Evolutionary conservation across 2,888 invertebrate species (phyloP), one percentile per base, ranked within the genome.

Genomic region (Asteroscopus sphinx): DNA sequence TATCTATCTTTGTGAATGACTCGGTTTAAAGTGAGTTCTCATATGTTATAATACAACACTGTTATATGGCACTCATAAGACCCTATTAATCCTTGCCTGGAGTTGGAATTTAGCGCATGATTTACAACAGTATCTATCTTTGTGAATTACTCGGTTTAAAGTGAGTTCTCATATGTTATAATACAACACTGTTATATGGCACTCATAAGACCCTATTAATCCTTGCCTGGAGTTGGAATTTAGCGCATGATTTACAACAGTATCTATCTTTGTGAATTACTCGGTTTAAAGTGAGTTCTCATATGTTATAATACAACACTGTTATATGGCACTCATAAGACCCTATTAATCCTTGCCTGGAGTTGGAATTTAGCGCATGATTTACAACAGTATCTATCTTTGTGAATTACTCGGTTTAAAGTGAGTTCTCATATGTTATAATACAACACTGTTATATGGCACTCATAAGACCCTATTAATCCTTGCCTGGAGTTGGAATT

Each of bases 131-230:
- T 44, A 52, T 58, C 13, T 40, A 54, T 63, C n/a, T n/a, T n/a
- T n/a, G n/a, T n/a, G n/a, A n/a, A n/a, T n/a, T n/a, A n/a, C n/a
- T n/a, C n/a, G n/a, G n/a, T 54, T 55, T 65, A 61, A 48, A 57
- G 52, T 33, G 40, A 40, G 37, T 52, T 68, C 45, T 53, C 48
- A 11, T 28, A 40, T 46, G 32, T 42, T 17, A 8, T n/a, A 64
- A 54, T 47, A 67, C 42, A 49, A 54, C 32, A 55, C 33, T 39
- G 33, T 48, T 47, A 69, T 57, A 59, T 54, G 36, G 39, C 37
- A 59, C 44, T 69, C 45, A 30, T 57, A 57, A 48, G 36, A 44
- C 40, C 8, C 46, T 41, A 73, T 73, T 73, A 77, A 73, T 77
- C 58, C 57, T 41, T 30, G 53, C 41, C 35, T 65, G 17, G 59